Conservation (phyloP, 2,888 invertebrate genomes). For the Achlya flavicornis region DNA sequence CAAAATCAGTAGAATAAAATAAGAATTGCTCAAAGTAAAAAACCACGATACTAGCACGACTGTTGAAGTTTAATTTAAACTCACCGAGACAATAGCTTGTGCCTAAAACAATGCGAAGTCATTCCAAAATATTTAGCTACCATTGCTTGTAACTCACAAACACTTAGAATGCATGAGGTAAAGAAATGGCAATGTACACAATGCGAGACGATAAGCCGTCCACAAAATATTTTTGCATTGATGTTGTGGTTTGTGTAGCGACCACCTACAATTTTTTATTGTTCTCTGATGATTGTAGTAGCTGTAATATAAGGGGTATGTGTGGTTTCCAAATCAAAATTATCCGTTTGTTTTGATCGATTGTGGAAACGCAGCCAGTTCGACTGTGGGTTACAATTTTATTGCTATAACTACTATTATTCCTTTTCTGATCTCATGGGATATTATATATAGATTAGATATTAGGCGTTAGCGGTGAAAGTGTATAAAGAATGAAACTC, state of each 20-base stretch:
- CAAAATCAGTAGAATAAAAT: background rate
- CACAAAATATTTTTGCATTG: background rate
- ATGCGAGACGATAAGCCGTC: background rate
- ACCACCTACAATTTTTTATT: constrained; percentile 37
- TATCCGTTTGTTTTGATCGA: constrained; percentile 19
- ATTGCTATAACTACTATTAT: background rate
- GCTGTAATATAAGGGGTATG: constrained; percentile 23
- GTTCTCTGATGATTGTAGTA: constrained; percentile 36
- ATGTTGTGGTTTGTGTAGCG: background rate
- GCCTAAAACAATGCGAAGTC: background rate
- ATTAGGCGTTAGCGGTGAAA: too few relatives aligned
- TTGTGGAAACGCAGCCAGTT: constrained; percentile 9
- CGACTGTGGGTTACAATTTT: background rate
- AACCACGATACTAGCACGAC: too few relatives aligned
- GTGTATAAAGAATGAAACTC: too few relatives aligned
- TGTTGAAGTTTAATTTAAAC: constrained; percentile 8
- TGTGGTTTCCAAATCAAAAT: constrained; percentile 29
- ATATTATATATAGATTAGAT: too few relatives aligned
- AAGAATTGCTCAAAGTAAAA: background rate
- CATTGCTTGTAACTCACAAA: background rate
- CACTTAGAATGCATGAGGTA: background rate
- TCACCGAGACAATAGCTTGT: constrained; percentile 5
- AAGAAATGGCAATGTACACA: constrained; percentile 4
- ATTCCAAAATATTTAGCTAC: constrained; percentile 6
- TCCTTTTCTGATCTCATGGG: background rate